A percentile compares a stretch with the other conserved stretches of the same genome.
phyloP scores from a whole-genome alignment of 2,113 vertebrate species.

The Cheilinus undulatus region DNA sequence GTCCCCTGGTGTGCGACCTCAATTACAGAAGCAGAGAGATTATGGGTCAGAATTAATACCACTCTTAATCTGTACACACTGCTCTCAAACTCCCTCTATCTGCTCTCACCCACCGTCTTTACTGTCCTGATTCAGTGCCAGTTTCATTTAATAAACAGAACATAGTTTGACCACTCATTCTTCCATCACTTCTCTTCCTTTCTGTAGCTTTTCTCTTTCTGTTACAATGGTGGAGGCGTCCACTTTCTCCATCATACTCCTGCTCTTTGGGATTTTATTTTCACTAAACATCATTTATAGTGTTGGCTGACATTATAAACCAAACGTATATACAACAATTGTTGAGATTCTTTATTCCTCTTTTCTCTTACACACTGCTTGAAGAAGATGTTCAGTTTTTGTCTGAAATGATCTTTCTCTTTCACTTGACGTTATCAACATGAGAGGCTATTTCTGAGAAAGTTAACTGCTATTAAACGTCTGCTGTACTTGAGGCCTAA shows the following conservation, averaged over 20 bases:
- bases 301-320: not conserved
- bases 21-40: conserved; percentile 80
- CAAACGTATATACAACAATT: too few relatives aligned
- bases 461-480: too few relatives aligned
- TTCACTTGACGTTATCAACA: too few relatives aligned
- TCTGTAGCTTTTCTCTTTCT: not conserved
- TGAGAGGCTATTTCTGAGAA: too few relatives aligned
- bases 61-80: conserved; percentile 76
- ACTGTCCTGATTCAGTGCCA: conserved; percentile 47
- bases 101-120: conserved; percentile 37
- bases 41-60: conserved; percentile 79
- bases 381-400: too few relatives aligned
- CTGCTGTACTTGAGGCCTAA: too few relatives aligned
- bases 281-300: not conserved
- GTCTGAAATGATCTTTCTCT: too few relatives aligned
- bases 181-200: conserved; percentile 8
- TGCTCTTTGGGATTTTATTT: not conserved
- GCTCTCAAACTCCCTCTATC: conserved; percentile 44
- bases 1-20: conserved; percentile 78
- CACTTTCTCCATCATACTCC: conserved; percentile 1
- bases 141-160: conserved; percentile 61
- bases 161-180: conserved; percentile 19
- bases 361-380: too few relatives aligned
- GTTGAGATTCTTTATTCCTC: too few relatives aligned
- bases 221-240: conserved; percentile 19